Conservation (phyloP, 2,888 invertebrate genomes). For the Megalurothrips usitatus region DNA sequence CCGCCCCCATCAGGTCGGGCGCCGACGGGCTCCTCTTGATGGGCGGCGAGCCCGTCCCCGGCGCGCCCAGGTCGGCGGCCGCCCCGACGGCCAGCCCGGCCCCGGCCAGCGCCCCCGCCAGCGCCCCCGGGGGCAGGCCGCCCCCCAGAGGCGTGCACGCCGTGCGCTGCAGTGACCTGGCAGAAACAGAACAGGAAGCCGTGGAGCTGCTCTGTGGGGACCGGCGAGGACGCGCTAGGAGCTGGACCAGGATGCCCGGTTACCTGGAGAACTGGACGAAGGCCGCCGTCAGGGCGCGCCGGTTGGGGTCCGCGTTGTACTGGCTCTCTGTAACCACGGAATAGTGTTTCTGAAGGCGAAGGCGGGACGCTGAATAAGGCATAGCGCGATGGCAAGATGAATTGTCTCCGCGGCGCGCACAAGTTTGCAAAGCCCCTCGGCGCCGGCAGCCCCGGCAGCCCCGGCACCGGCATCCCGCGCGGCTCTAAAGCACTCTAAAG, state of each 20-base stretch:
- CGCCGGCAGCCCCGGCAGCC: slow-evolving; percentile 1
- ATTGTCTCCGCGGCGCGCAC: not conserved
- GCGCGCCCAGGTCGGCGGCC: slow-evolving; percentile 36
- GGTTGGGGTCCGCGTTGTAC: slow-evolving; percentile 40
- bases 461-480: no score
- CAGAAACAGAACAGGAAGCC: not conserved
- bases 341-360: slow-evolving; percentile 1
- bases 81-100: not conserved
- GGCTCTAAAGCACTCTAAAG: no score
- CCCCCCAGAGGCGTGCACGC: slow-evolving; percentile 17
- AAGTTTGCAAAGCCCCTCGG: not conserved
- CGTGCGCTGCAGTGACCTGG: slow-evolving; percentile 3
- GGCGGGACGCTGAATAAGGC: not conserved
- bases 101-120: not conserved
- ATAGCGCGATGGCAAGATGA: not conserved
- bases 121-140: slow-evolving; percentile 14
- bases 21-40: slow-evolving; percentile 57
- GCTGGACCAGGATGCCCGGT: not conserved
- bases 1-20: slow-evolving; percentile 49
- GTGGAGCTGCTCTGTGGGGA: not conserved
- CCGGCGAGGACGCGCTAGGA: not conserved
- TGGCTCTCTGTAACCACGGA: not conserved
- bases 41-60: slow-evolving; percentile 41
- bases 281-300: slow-evolving; percentile 48
- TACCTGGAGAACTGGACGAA: slow-evolving; percentile 50